These are phyloP conservation scores for Anadara kagoshimensis DNA, from an alignment of 1,140 invertebrate genomes.

Conservation along the genomic window DNA sequence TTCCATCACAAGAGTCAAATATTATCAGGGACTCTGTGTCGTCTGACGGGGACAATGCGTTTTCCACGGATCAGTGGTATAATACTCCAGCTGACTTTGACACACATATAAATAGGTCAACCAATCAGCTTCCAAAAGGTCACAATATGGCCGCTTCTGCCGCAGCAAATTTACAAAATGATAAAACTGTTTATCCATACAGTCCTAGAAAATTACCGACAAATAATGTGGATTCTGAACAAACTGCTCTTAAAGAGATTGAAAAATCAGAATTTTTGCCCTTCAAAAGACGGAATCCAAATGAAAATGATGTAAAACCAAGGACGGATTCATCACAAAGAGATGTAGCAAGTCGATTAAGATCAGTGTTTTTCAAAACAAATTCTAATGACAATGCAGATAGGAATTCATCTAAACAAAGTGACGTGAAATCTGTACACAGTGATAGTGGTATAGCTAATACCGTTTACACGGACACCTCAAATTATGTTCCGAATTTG, in stretches of 20 bases:
- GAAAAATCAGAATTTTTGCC: slow-evolving; percentile 40
- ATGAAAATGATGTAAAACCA: slow-evolving; percentile 20
- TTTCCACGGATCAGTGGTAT: slow-evolving; percentile 48
- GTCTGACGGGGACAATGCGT: background rate
- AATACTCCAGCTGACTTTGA: slow-evolving; percentile 49
- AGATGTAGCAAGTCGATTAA: slow-evolving; percentile 36
- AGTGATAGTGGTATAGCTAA: slow-evolving; percentile 41
- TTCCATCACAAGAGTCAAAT: too few relatives aligned
- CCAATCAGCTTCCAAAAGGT: background rate
- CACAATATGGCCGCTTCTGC: too few relatives aligned
- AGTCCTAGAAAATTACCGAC: background rate
- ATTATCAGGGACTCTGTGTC: too few relatives aligned
- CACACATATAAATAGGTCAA: slow-evolving; percentile 38
- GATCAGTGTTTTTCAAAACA: slow-evolving; percentile 38
- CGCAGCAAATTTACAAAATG: too few relatives aligned
- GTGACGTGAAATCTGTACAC: slow-evolving; percentile 32
- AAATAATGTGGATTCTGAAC: background rate
- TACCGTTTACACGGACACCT: slow-evolving; percentile 8
- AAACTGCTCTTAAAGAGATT: slow-evolving; percentile 25
- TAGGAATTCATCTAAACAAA: background rate
- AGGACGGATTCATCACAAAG: slow-evolving; percentile 5
- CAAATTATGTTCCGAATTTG: background rate
- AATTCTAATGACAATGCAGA: background rate
- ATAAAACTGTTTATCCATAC: too few relatives aligned
- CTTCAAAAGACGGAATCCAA: slow-evolving; percentile 34